Evolutionary conservation across 1,140 invertebrate species (phyloP).

Genomic region (Oscheius sp.): DNA sequence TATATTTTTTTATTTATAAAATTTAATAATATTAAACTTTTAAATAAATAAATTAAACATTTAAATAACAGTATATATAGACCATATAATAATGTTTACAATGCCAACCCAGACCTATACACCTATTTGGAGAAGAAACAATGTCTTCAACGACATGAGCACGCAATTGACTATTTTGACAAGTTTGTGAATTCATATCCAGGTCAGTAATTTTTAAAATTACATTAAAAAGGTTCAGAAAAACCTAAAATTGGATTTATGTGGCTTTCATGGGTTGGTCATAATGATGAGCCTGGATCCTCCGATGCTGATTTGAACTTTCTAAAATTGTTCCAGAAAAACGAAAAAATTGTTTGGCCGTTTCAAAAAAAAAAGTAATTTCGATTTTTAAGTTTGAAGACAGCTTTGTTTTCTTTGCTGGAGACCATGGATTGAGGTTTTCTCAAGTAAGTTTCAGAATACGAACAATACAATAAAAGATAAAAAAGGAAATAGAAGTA

Average conservation of each 20-base stretch:
- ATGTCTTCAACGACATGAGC: not conserved
- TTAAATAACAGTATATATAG: no score
- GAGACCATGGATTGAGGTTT: conserved; percentile 42
- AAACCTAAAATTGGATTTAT: conserved; percentile 23
- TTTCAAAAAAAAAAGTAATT: no score
- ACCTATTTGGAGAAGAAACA: not conserved
- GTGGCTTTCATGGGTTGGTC: conserved; percentile 12
- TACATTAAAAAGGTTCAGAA: no score
- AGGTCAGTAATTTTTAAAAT: no score
- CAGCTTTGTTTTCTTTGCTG: conserved; percentile 31
- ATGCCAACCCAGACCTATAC: no score
- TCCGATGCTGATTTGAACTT: conserved; percentile 12
- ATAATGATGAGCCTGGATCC: not conserved
- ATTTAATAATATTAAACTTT: not conserved
- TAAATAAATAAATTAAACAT: no score
- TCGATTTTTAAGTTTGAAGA: conserved; percentile 38
- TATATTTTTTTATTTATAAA: not conserved
- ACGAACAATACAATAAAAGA: no score
- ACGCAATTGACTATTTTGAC: not conserved
- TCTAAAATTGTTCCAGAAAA: conserved; percentile 6
- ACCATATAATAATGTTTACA: no score
- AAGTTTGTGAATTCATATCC: conserved; percentile 13
- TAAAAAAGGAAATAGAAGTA: no score
- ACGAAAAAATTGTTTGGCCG: not conserved
- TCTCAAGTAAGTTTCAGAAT: no score